phyloP scores from a whole-genome alignment of 2,888 invertebrate genomes.

The Desoria tigrina region DNA sequence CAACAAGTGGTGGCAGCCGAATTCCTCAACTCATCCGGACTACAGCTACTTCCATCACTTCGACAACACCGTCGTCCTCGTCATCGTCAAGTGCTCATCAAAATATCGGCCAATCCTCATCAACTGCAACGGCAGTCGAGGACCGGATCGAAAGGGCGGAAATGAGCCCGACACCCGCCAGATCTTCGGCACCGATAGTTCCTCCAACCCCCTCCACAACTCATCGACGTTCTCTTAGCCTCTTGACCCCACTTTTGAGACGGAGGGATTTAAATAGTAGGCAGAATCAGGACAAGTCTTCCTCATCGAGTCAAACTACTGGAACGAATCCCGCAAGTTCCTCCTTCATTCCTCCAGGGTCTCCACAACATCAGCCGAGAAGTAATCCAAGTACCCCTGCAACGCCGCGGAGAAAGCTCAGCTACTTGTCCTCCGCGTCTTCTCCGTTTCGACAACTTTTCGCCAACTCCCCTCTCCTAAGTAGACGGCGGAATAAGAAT shows the following conservation, averaged over 20 bases:
- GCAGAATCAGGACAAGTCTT: slow-evolving; percentile 29
- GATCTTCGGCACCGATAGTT: slow-evolving; percentile 22
- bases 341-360: slow-evolving; percentile 50
- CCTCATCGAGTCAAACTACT: slow-evolving; percentile 18
- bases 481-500: slow-evolving; percentile 55
- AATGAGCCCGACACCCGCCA: slow-evolving; percentile 12
- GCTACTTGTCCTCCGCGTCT: slow-evolving; percentile 61
- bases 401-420: slow-evolving; percentile 68
- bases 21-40: slow-evolving; percentile 5
- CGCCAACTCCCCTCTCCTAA: slow-evolving; percentile 80
- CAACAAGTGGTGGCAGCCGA: slow-evolving; percentile 26
- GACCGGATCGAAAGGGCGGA: slow-evolving; percentile 31
- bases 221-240: slow-evolving; percentile 45
- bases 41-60: neutral
- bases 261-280: slow-evolving; percentile 45
- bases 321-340: slow-evolving; percentile 38
- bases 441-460: slow-evolving; percentile 57
- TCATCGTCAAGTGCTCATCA: neutral
- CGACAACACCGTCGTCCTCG: neutral
- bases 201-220: slow-evolving; percentile 25
- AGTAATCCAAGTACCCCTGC: slow-evolving; percentile 76
- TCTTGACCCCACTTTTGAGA: slow-evolving; percentile 47
- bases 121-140: neutral
- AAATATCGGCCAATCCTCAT: neutral
- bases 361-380: slow-evolving; percentile 64